Percentiles rank a stretch among this genome's conserved stretches.
Evolutionary conservation across 2,113 vertebrate genomes (phyloP).

Genomic region (Hippocampus mohnikei): DNA sequence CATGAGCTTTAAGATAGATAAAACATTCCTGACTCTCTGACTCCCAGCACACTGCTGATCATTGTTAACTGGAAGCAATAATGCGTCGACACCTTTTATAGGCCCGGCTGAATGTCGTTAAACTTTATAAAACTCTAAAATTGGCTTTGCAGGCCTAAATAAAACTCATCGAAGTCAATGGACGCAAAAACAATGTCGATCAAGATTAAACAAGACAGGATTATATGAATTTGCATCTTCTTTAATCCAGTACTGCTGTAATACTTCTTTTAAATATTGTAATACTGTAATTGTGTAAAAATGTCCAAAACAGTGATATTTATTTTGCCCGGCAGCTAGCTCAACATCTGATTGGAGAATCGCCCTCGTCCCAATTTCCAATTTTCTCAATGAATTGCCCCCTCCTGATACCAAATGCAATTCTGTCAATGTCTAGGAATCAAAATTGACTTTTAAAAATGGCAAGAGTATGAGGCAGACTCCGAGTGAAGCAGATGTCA

Average conservation of each 20-base stretch:
- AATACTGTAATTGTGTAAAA: too few relatives aligned
- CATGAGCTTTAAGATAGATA: slow-evolving; percentile 44
- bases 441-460: neutral
- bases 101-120: slow-evolving; percentile 39
- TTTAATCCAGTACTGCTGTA: neutral
- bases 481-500: neutral
- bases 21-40: slow-evolving; percentile 23
- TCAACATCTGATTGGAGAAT: too few relatives aligned
- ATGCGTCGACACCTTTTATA: slow-evolving; percentile 43
- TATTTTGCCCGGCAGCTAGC: too few relatives aligned
- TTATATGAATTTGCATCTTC: slow-evolving; percentile 1
- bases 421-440: neutral
- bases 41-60: slow-evolving; percentile 33
- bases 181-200: slow-evolving; percentile 22
- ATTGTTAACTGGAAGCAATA: slow-evolving; percentile 43
- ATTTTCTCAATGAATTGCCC: neutral
- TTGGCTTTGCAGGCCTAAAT: slow-evolving; percentile 14
- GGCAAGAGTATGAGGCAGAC: neutral
- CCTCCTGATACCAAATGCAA: neutral
- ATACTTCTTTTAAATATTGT: too few relatives aligned
- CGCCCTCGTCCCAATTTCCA: neutral
- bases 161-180: slow-evolving; percentile 21
- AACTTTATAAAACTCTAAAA: slow-evolving; percentile 23
- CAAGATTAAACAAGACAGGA: slow-evolving; percentile 14
- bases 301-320: too few relatives aligned